Base-by-base conservation (phyloP, 2,113 vertebrate genomes). In the Dermatemys mawii region DNA sequence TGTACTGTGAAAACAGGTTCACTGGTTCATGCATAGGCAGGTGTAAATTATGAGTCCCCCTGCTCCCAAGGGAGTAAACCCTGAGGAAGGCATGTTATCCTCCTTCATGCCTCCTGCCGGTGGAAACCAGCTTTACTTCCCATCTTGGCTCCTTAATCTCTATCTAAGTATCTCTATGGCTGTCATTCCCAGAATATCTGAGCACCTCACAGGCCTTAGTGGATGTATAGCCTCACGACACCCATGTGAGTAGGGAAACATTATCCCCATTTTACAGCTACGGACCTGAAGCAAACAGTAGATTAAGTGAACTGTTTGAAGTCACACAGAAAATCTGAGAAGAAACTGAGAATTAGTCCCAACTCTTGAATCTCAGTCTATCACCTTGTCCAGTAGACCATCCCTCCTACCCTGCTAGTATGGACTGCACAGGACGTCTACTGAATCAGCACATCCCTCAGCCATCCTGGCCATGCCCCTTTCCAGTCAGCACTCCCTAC, bases 371-470 rank as follows among this genome's bases (percentile, higher is more conserved):
- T 2, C 13, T n/a, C 21, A 3, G 2, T 63, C 87, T 63, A 38
- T 22, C 60, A 27, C 24, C 27, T 75, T 78, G 21, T 78, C 38
- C 11, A 46, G 24, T 46, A 46, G 41, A 14, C 41, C 26, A 46
- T 44, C 11, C 13, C 26, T 29, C 82, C 51, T 70, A 2, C 26
- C 4, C 44, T 63, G 9, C 73, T 91, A 35, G 2, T 27, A 12
- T 11, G 44, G 29, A 3, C 4, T 90, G 54, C 7, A 0, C 0
- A 79, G 16, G 11, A 1, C 24, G 75, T n/a, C 12, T 13, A 75
- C 2, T 14, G 5, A 70, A 70, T 22, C 16, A 70, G n/a, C n/a
- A 70, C n/a, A 38, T 38, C 63, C 63, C 63, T 17, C 46, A 85
- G 41, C 8, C 8, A 14, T 0, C 1, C 2, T 3, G 8, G 48